phyloP scores from a whole-genome alignment of 2,113 vertebrate species.

The Ibidorhyncha struthersii region DNA sequence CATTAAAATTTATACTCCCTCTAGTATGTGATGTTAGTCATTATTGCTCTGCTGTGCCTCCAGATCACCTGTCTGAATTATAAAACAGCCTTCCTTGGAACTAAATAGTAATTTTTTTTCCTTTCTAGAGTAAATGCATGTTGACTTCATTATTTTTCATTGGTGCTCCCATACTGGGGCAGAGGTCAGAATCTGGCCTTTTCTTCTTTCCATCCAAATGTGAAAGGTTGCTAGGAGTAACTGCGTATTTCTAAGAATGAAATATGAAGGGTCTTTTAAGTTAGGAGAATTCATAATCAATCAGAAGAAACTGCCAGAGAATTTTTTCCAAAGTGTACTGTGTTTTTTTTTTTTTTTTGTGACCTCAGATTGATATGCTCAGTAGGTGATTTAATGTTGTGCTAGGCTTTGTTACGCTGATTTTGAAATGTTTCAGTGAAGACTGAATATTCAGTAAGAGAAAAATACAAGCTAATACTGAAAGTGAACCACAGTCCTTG shows the following conservation, averaged over 20 bases:
- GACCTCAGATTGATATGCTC: not conserved
- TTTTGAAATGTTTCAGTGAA: not conserved
- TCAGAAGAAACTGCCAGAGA: not conserved
- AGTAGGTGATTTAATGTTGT: not conserved
- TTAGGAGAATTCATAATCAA: not conserved
- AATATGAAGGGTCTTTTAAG: not conserved
- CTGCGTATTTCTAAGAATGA: slow-evolving; percentile 41
- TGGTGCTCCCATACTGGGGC: not conserved
- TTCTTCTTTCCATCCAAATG: slow-evolving; percentile 40
- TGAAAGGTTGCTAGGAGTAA: not conserved
- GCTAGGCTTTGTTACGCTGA: not conserved
- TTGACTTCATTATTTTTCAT: slow-evolving; percentile 24
- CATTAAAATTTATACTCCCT: slow-evolving; percentile 70
- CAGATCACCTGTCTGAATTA: slow-evolving; percentile 57
- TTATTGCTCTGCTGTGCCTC: slow-evolving; percentile 60
- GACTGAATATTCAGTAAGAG: not conserved
- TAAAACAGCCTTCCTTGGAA: slow-evolving; percentile 43
- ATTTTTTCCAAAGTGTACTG: not conserved
- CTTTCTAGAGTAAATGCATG: not conserved
- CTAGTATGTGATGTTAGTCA: slow-evolving; percentile 61
- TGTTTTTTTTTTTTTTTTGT: not conserved
- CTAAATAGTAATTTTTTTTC: not conserved
- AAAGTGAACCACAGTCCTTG: not conserved
- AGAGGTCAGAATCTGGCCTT: slow-evolving; percentile 17
- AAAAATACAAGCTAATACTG: not conserved